phyloP scores from a whole-genome alignment of 2,797 vertebrate genomes.

The Masticophis lateralis region DNA sequence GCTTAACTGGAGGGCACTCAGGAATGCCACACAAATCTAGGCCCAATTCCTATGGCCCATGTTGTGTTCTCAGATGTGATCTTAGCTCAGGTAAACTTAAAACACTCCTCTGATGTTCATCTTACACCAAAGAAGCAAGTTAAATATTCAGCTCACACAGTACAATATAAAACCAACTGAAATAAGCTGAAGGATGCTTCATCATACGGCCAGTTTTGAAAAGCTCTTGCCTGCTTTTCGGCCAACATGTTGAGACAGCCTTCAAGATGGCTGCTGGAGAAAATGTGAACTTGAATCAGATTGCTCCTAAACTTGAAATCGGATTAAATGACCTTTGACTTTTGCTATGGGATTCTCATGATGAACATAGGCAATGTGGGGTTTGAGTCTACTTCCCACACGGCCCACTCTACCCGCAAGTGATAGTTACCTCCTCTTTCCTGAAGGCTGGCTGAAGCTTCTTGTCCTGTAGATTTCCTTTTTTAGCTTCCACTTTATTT shows the following conservation, averaged over 20 bases:
- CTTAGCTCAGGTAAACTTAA: not conserved
- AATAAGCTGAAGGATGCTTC: not conserved
- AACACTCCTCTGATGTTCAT: not conserved
- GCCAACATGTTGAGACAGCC: not conserved
- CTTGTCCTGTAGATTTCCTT: conserved; percentile 72
- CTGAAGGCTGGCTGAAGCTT: conserved; percentile 65
- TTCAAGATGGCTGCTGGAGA: not conserved
- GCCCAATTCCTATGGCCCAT: no score
- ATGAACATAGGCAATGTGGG: no score
- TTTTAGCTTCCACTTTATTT: conserved; percentile 73
- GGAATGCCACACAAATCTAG: conserved; percentile 27
- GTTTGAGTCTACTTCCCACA: not conserved
- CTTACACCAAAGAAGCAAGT: not conserved
- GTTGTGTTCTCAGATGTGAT: not conserved
- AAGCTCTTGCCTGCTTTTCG: not conserved
- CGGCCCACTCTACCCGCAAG: not conserved
- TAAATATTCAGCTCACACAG: not conserved
- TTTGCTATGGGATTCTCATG: not conserved
- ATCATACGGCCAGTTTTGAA: not conserved
- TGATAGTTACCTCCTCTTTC: conserved; percentile 75
- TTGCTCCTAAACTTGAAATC: not conserved
- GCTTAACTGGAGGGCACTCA: conserved; percentile 35
- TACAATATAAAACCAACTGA: not conserved
- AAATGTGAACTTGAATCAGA: not conserved
- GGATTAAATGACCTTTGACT: not conserved